Conservation (phyloP, 2,113 vertebrate genomes). For the Petromus typicus region DNA sequence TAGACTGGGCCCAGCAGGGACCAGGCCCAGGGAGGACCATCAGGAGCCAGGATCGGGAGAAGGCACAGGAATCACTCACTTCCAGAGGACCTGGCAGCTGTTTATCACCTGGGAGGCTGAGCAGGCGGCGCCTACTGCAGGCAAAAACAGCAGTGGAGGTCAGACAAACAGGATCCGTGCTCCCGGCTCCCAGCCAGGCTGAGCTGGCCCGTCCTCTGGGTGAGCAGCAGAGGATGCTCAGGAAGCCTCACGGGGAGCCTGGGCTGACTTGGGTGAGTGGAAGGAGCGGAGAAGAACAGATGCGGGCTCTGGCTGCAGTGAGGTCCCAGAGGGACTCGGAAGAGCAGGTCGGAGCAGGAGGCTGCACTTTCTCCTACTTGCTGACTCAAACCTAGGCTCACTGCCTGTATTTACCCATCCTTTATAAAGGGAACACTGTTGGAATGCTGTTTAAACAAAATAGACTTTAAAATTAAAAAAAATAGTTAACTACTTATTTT, state of each 20-base stretch:
- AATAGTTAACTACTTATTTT: no score
- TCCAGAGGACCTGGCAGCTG: not conserved
- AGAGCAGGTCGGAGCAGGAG: not conserved
- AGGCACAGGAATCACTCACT: not conserved
- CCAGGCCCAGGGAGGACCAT: accelerated
- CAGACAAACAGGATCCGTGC: not conserved
- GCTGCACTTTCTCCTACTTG: no score
- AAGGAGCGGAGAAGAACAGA: no score
- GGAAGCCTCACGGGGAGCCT: not conserved
- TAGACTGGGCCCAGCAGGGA: not conserved
- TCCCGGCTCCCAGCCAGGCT: not conserved
- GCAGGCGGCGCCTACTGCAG: not conserved
- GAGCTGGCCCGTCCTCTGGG: not conserved
- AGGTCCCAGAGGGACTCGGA: no score
- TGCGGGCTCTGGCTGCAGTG: accelerated
- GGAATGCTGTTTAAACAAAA: not conserved
- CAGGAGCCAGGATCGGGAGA: not conserved
- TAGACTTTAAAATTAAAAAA: not conserved
- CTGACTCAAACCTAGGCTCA: no score
- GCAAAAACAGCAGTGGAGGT: accelerated
- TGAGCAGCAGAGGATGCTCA: accelerated
- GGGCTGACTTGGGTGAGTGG: accelerated
- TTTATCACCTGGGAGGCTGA: accelerated
- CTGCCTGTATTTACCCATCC: no score
- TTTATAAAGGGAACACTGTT: not conserved